Evolutionary conservation across 2,888 invertebrate genomes (phyloP), one percentile per base, ranked within the genome.

Genomic region (Ophion slaviceki): DNA sequence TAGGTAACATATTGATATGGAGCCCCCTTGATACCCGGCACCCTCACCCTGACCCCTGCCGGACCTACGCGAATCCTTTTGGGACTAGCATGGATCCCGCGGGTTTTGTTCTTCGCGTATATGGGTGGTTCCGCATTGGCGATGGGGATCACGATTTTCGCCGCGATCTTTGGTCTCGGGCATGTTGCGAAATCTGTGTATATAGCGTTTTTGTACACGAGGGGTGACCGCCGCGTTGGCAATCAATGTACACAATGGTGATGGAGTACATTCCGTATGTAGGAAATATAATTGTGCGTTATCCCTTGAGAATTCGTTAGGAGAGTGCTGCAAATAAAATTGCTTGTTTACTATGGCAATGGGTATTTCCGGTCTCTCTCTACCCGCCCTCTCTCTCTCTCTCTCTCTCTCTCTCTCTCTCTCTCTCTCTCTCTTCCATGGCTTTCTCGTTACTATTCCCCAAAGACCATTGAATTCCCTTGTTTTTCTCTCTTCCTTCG

Each of bases 301-400:
- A 8, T 71, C 84, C 76, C 84, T 20, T 17, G 80, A 84, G 84
- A 47, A 76, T 84, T 76, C 36, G 24, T n/a, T 61, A 28, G 45
- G 36, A 67, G 64, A 11, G 66, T 76, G 45, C 76, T 47, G 57
- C 64, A 77, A 81, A 80, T 84, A 72, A 76, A 71, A 72, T 53
- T 76, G 57, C 45, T 28, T 57, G 57, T 64, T 84, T 47, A 32
- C 59, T 24, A 66, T 57, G 11, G 64, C 75, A 45, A 62, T 14
- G 40, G 62, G 32, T 57, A 62, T 74, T 68, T 24, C 53, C 10
- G 57, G 57, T 45, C 28, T 36, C 67, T n/a, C 40, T 10, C 70
- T 32, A 17, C 24, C 24, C 40, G 0, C 40, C 5, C 40, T 40
- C 6, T 40, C 7, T 0, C 40, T 40, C 7, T 40, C 40, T 40